phyloP scores from a whole-genome alignment of 1,140 invertebrate species.

The Caenorhabditis tropicalis region DNA sequence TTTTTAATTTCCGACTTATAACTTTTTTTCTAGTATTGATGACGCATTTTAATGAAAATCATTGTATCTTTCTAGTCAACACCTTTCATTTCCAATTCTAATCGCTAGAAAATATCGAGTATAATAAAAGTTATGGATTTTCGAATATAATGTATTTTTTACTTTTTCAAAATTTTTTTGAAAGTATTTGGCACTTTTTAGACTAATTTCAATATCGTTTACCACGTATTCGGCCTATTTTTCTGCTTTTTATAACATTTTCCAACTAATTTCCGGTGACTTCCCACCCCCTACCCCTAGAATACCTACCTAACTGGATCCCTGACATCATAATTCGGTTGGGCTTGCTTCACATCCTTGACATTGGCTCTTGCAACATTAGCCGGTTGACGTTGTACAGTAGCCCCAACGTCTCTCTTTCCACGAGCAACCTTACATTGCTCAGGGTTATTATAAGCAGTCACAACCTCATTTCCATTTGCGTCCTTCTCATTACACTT shows the following conservation, averaged over 20 bases:
- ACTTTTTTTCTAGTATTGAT: no score
- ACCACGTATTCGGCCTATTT: no score
- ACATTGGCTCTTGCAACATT: slow-evolving; percentile 22
- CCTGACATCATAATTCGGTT: slow-evolving; percentile 52
- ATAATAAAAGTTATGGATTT: no score
- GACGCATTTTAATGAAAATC: no score
- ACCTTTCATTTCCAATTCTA: no score
- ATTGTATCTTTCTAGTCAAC: no score
- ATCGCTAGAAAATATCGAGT: no score
- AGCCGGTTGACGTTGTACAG: slow-evolving; percentile 10
- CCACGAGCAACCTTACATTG: slow-evolving; percentile 53
- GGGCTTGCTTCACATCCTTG: background rate
- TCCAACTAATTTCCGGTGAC: background rate
- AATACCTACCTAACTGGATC: slow-evolving; percentile 50
- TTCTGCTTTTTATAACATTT: background rate
- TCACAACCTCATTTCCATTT: slow-evolving; percentile 57
- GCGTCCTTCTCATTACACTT: slow-evolving; percentile 60
- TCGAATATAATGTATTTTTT: no score
- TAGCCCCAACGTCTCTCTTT: slow-evolving; percentile 52
- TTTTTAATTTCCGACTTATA: no score
- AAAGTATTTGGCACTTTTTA: no score
- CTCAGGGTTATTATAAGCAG: slow-evolving; percentile 46
- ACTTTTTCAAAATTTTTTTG: no score
- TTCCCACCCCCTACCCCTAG: background rate
- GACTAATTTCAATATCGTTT: no score